Percentiles rank a stretch among this genome's conserved stretches.
phyloP scores from a whole-genome alignment of 2,888 invertebrate genomes.

The Drosophila meridionalis region DNA sequence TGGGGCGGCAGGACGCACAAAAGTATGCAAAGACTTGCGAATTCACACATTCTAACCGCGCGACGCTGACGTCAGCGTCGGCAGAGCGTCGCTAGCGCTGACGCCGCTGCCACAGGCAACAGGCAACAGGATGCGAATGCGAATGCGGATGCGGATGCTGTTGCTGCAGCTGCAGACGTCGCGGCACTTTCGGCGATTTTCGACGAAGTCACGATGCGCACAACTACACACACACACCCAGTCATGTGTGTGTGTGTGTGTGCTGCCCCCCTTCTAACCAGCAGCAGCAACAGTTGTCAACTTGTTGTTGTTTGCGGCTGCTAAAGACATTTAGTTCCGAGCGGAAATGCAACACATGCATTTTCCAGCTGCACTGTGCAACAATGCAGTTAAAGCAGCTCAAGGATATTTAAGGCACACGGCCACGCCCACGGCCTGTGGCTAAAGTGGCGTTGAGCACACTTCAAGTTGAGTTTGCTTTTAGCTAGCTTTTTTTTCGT shows the following conservation, averaged over 20 bases:
- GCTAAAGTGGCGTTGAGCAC: conserved; percentile 45
- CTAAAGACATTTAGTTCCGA: conserved; percentile 26
- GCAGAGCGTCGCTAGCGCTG: conserved; percentile 19
- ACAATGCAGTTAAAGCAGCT: conserved; percentile 31
- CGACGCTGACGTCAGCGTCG: conserved; percentile 16
- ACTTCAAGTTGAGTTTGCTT: conserved; percentile 43
- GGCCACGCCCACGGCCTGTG: conserved; percentile 27
- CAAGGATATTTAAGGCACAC: conserved; percentile 15
- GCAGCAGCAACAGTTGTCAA: conserved; percentile 72
- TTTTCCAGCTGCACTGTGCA: not conserved
- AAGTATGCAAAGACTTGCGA: conserved; percentile 77
- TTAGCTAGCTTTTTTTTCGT: conserved; percentile 7
- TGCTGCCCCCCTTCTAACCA: conserved; percentile 20
- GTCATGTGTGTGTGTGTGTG: conserved; percentile 10
- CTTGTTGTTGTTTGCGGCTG: conserved; percentile 63
- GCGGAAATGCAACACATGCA: conserved; percentile 7
- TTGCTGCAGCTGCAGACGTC: conserved; percentile 44
- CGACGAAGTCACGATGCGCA: conserved; percentile 55
- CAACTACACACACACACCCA: conserved; percentile 14
- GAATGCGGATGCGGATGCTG: conserved; percentile 8
- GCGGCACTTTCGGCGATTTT: conserved; percentile 76
- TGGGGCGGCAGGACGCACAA: conserved; percentile 55
- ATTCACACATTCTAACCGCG: conserved; percentile 75
- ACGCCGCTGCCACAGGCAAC: conserved; percentile 32
- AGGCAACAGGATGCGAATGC: conserved; percentile 47